phyloP scores from a whole-genome alignment of 2,797 vertebrate genomes.

The Clarias pachynema region DNA sequence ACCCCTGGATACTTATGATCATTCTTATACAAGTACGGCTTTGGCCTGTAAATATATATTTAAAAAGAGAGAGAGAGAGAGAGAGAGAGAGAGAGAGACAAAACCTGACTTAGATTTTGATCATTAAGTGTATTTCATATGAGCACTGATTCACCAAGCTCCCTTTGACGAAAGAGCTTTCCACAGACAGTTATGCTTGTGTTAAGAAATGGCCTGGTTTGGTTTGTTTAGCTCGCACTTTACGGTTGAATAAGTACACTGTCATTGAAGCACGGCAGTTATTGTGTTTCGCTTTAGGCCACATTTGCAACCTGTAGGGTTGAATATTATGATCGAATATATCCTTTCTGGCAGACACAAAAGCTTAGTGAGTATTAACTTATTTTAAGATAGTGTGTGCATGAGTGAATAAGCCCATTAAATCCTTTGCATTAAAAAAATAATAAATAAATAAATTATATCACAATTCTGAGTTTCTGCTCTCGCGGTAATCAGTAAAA shows the following conservation, averaged over 20 bases:
- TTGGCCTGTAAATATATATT: conserved; percentile 75
- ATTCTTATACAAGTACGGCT: conserved; percentile 87
- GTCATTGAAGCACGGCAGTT: neutral
- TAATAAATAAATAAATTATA: no score
- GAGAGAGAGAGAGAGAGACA: neutral
- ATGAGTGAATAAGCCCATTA: neutral
- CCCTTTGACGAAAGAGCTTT: neutral
- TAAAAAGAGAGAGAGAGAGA: neutral
- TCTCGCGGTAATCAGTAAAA: neutral
- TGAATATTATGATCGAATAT: neutral
- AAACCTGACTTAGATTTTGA: neutral
- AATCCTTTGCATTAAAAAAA: neutral
- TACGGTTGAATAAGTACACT: neutral
- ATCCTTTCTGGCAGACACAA: neutral
- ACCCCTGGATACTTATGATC: conserved; percentile 87
- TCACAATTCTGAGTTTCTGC: neutral
- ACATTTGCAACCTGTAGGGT: neutral
- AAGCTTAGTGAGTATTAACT: neutral
- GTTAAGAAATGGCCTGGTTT: no score
- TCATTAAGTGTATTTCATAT: no score
- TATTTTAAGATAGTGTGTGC: neutral
- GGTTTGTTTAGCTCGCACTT: neutral
- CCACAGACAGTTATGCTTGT: neutral
- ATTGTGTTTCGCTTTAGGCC: neutral
- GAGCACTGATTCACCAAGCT: neutral